These are phyloP conservation scores for Hormaphis cornu DNA, from an alignment of 1,140 invertebrate genomes.

Conservation along the genomic window DNA sequence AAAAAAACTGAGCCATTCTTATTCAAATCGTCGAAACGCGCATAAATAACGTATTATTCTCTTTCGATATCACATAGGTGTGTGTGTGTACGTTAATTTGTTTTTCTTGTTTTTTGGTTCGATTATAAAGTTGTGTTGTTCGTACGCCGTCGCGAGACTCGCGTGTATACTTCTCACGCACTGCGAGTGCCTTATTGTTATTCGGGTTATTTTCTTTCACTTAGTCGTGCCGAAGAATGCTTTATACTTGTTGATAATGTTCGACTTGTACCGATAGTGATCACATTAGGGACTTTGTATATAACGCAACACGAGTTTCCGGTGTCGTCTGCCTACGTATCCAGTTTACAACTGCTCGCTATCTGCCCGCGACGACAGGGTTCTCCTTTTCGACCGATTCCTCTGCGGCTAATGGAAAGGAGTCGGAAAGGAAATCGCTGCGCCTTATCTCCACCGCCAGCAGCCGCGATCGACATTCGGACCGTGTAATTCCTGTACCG, in stretches of 20 bases:
- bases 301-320: neutral
- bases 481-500: neutral
- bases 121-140: neutral
- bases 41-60: neutral
- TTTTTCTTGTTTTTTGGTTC: neutral
- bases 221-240: neutral
- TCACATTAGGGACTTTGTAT: slow-evolving; percentile 7
- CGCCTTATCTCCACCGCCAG: too few relatives aligned
- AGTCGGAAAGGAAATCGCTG: too few relatives aligned
- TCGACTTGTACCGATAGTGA: slow-evolving; percentile 12
- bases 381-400: neutral
- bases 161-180: neutral
- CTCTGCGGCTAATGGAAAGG: too few relatives aligned
- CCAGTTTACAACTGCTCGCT: neutral
- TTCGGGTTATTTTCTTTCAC: neutral
- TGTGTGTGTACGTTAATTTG: slow-evolving; percentile 19
- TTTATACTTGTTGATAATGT: neutral
- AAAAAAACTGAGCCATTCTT: too few relatives aligned
- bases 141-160: neutral
- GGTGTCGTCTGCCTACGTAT: neutral
- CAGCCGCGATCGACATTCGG: neutral
- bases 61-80: too few relatives aligned
- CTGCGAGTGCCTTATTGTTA: neutral
- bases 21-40: neutral
- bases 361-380: neutral